These are phyloP conservation scores for Etheostoma cragini DNA, from an alignment of 2,113 vertebrate species.

Conservation along the genomic window DNA sequence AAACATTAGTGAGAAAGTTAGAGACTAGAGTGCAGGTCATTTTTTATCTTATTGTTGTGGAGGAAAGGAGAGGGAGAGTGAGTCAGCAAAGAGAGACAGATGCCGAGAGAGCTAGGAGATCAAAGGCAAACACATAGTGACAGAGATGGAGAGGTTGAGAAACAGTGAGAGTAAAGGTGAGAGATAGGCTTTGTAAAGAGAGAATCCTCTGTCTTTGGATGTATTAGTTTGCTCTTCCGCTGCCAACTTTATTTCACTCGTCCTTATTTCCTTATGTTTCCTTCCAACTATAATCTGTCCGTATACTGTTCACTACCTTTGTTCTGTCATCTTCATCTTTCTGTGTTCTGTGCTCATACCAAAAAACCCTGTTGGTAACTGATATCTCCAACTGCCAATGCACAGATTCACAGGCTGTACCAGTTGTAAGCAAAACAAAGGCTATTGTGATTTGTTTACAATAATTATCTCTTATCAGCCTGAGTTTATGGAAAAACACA, in stretches of 20 bases:
- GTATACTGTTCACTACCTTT: slow-evolving; percentile 45
- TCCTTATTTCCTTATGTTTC: slow-evolving; percentile 48
- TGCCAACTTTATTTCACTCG: slow-evolving; percentile 67
- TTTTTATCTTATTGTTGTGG: slow-evolving; percentile 74
- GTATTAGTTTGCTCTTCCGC: slow-evolving; percentile 66
- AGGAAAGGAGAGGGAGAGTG: slow-evolving; percentile 57
- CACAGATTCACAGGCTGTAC: slow-evolving; percentile 37
- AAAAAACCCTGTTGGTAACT: slow-evolving; percentile 39
- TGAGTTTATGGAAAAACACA: slow-evolving; percentile 3
- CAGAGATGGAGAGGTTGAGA: slow-evolving; percentile 65
- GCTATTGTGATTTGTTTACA: slow-evolving; percentile 24
- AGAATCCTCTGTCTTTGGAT: slow-evolving; percentile 64
- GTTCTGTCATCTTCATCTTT: slow-evolving; percentile 34
- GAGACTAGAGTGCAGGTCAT: slow-evolving; percentile 60
- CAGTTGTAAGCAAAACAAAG: slow-evolving; percentile 11
- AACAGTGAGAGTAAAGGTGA: slow-evolving; percentile 32
- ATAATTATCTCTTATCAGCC: not conserved
- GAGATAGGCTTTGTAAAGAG: slow-evolving; percentile 59
- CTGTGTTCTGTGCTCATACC: slow-evolving; percentile 37
- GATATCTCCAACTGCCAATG: slow-evolving; percentile 49
- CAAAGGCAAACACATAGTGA: slow-evolving; percentile 65
- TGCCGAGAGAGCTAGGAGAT: slow-evolving; percentile 48
- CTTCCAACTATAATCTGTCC: slow-evolving; percentile 27
- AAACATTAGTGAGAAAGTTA: slow-evolving; percentile 46
- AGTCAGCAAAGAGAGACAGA: slow-evolving; percentile 63